Evolutionary conservation across 2,113 vertebrate genomes (phyloP).

Genomic region (Dipodomys ordii): DNA sequence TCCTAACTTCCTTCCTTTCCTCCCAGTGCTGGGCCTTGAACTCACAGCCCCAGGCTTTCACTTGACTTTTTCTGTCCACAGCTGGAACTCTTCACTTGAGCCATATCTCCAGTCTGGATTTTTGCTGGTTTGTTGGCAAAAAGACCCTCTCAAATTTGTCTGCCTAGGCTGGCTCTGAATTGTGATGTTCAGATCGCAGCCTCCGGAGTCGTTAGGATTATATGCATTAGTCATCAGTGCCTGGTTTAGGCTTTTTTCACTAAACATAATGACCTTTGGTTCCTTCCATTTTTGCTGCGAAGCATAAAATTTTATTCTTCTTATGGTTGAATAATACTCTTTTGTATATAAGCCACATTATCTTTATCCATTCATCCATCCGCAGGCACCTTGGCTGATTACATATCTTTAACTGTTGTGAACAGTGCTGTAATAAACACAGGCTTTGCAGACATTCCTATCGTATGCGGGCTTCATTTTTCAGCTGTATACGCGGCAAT

Average conservation of each 20-base stretch:
- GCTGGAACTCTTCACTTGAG: too few relatives aligned
- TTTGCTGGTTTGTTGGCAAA: too few relatives aligned
- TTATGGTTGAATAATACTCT: background rate
- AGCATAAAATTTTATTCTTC: background rate
- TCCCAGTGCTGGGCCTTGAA: too few relatives aligned
- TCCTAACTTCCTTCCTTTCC: too few relatives aligned
- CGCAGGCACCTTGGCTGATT: background rate
- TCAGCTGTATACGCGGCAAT: background rate
- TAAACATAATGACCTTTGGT: background rate
- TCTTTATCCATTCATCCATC: background rate
- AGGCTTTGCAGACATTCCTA: background rate
- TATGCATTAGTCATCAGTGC: too few relatives aligned
- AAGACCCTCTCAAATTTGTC: too few relatives aligned
- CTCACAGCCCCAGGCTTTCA: too few relatives aligned
- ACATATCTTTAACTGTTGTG: background rate
- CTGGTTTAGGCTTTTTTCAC: background rate
- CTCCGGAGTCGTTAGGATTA: too few relatives aligned
- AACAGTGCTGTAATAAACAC: background rate
- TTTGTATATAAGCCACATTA: background rate
- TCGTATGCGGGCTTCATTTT: background rate
- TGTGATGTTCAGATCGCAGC: too few relatives aligned
- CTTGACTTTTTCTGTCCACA: too few relatives aligned
- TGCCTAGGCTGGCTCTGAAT: too few relatives aligned
- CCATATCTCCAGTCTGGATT: too few relatives aligned
- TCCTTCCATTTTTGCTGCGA: background rate